Evolutionary conservation across 2,888 invertebrate genomes (phyloP).

Genomic region (Drosophila mettleri): DNA sequence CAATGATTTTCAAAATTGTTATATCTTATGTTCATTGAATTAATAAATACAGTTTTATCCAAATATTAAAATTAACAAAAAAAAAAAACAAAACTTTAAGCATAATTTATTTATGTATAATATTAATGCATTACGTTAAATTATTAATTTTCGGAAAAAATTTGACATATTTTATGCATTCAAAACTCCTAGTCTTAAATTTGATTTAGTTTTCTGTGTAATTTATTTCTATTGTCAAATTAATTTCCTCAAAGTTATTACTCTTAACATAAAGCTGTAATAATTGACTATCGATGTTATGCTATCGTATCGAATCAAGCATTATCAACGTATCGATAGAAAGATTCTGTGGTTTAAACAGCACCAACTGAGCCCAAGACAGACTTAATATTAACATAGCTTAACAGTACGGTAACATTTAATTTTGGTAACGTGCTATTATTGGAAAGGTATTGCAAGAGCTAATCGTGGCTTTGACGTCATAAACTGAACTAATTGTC

Average conservation of each 20-base stretch:
- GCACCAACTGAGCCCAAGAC: not conserved
- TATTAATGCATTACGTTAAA: not conserved
- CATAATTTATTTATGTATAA: not conserved
- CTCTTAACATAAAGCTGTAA: slow-evolving; percentile 9
- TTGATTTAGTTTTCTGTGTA: not conserved
- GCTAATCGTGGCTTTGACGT: slow-evolving; percentile 2
- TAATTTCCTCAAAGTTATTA: not conserved
- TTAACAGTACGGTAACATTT: slow-evolving; percentile 16
- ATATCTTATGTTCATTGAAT: too few species aligned
- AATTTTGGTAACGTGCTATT: not conserved
- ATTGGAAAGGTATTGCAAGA: slow-evolving; percentile 16
- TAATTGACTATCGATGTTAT: not conserved
- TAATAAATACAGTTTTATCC: not conserved
- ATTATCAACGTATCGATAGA: slow-evolving; percentile 16
- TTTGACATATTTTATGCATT: not conserved
- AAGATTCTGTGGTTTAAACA: not conserved
- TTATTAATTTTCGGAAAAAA: not conserved
- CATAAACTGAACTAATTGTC: not conserved
- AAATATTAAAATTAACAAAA: too few species aligned
- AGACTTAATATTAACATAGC: not conserved
- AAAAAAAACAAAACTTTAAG: too few species aligned
- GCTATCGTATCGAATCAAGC: not conserved
- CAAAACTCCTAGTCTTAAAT: too few species aligned
- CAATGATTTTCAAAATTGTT: slow-evolving; percentile 1
- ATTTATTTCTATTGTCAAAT: not conserved